These are phyloP conservation scores for Caenorhabditis uteleia DNA, from an alignment of 2,888 invertebrate genomes.

Conservation along the genomic window DNA sequence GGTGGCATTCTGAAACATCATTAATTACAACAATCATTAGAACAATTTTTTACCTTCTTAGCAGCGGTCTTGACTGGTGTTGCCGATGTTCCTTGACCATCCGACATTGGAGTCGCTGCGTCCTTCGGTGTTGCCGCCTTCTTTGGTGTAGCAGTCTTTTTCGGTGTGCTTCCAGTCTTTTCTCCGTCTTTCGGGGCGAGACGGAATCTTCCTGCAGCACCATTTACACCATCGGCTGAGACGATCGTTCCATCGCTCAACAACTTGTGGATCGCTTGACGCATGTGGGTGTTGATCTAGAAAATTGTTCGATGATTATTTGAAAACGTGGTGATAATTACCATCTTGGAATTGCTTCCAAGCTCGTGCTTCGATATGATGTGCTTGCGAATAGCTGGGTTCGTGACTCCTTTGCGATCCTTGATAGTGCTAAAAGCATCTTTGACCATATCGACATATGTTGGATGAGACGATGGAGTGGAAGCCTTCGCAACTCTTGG, in stretches of 20 bases:
- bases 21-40: too few relatives aligned
- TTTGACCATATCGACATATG: too few relatives aligned
- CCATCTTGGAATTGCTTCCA: slow-evolving; percentile 5
- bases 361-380: slow-evolving; percentile 1
- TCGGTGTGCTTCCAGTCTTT: too few relatives aligned
- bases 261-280: slow-evolving; percentile 10
- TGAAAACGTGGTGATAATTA: background rate
- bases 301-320: too few relatives aligned
- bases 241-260: slow-evolving; percentile 3
- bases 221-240: slow-evolving; percentile 5
- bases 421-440: too few relatives aligned
- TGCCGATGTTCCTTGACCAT: background rate
- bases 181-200: slow-evolving; percentile 1
- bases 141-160: too few relatives aligned
- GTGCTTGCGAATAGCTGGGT: slow-evolving; percentile 13
- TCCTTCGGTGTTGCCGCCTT: too few relatives aligned
- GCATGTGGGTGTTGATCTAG: slow-evolving; percentile 1
- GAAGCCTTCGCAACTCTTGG: too few relatives aligned
- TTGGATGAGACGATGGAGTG: too few relatives aligned
- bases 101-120: slow-evolving; percentile 6
- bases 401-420: too few relatives aligned
- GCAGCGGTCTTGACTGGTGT: too few relatives aligned
- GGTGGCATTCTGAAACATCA: slow-evolving; percentile 1
- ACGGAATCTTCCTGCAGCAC: slow-evolving; percentile 15
- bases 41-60: slow-evolving; percentile 2